phyloP scores from a whole-genome alignment of 2,113 vertebrate genomes.

The Poeciliopsis prolifica region DNA sequence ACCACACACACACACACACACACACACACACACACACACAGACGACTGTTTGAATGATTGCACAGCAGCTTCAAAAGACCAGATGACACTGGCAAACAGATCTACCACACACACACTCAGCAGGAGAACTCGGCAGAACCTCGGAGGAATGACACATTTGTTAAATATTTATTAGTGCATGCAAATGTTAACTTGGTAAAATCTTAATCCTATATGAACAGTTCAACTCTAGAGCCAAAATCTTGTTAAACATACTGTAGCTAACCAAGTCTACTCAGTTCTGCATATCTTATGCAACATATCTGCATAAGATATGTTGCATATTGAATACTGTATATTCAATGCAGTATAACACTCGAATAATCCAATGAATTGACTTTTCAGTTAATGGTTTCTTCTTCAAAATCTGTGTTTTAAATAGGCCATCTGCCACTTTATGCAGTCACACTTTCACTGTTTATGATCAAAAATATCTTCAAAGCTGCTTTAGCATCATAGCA shows the following conservation, averaged over 20 bases:
- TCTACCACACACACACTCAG: not conserved
- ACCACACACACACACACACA: not conserved
- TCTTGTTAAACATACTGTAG: no score
- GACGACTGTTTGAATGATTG: not conserved
- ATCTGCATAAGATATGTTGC: no score
- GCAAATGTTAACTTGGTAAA: no score
- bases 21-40: not conserved
- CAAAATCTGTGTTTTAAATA: not conserved
- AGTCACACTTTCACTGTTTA: not conserved
- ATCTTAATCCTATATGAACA: no score
- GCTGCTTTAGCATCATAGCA: not conserved
- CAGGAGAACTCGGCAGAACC: not conserved
- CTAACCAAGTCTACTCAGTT: not conserved
- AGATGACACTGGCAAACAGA: slow-evolving; percentile 6
- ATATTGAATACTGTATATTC: no score
- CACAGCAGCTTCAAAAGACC: slow-evolving; percentile 6
- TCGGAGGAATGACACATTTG: not conserved
- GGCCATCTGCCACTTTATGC: not conserved
- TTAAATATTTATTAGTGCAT: not conserved
- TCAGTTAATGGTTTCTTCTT: not conserved
- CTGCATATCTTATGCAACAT: not conserved
- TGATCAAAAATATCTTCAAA: not conserved
- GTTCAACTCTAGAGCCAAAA: no score
- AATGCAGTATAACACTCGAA: not conserved
- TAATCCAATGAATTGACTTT: not conserved